These are phyloP conservation scores for Hemibagrus wyckioides DNA, from an alignment of 2,113 vertebrate genomes.

Conservation along the genomic window DNA sequence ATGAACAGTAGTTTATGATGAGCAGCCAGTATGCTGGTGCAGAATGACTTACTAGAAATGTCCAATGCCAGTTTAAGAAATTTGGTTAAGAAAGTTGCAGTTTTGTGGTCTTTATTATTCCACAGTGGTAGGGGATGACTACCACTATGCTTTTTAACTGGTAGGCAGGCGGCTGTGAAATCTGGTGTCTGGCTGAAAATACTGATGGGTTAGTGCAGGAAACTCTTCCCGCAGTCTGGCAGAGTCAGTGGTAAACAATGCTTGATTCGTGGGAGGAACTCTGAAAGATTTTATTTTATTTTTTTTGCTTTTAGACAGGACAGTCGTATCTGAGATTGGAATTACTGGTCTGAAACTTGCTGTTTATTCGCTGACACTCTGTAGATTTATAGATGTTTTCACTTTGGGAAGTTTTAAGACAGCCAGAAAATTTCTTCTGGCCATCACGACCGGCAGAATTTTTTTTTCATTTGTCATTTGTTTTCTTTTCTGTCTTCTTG, in stretches of 20 bases:
- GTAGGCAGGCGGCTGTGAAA: conserved; percentile 55
- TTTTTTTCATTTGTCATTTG: background rate
- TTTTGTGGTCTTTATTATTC: conserved; percentile 4
- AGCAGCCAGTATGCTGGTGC: background rate
- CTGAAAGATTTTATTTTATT: background rate
- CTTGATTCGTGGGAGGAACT: background rate
- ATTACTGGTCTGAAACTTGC: background rate
- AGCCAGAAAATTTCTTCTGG: background rate
- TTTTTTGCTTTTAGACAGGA: background rate
- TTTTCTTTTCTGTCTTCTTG: background rate
- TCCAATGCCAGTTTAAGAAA: background rate
- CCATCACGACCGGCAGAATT: background rate
- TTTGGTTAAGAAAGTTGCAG: background rate
- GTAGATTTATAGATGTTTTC: background rate
- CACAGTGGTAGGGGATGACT: background rate
- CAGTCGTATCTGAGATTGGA: conserved; percentile 1
- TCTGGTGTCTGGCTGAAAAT: conserved; percentile 58
- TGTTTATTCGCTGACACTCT: background rate
- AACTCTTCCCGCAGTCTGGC: conserved; percentile 2
- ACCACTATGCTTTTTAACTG: conserved; percentile 16
- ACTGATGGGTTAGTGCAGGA: conserved; percentile 8
- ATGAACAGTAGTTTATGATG: background rate
- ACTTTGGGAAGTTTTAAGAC: background rate
- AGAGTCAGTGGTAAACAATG: conserved; percentile 42
- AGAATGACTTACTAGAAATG: background rate